phyloP scores from a whole-genome alignment of 2,888 invertebrate genomes.

The Noctua fimbriata region DNA sequence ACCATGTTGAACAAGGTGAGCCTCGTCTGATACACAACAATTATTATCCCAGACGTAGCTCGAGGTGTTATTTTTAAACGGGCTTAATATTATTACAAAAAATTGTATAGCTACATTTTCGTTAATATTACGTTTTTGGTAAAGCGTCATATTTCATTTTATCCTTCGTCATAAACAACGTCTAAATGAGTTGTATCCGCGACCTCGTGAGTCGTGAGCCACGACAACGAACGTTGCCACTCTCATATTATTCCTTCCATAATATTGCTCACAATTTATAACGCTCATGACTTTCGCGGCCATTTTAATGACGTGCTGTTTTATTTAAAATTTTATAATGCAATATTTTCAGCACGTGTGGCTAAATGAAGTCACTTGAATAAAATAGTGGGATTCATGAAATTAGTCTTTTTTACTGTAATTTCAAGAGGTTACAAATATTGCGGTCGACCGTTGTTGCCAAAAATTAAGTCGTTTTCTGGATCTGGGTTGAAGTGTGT shows the following conservation, averaged over 20 bases:
- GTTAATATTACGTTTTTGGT: slow-evolving; percentile 68
- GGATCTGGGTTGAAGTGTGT: slow-evolving; percentile 25
- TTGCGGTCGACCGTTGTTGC: background rate
- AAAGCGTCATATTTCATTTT: slow-evolving; percentile 69
- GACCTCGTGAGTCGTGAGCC: slow-evolving; percentile 38
- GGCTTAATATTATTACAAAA: slow-evolving; percentile 29
- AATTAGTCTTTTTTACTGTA: background rate
- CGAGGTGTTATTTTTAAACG: slow-evolving; percentile 26
- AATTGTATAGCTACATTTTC: slow-evolving; percentile 52
- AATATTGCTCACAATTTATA: slow-evolving; percentile 75
- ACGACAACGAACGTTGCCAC: slow-evolving; percentile 66
- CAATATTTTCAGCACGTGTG: slow-evolving; percentile 9
- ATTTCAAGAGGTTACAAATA: background rate
- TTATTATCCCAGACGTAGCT: slow-evolving; percentile 24
- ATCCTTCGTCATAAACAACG: slow-evolving; percentile 73
- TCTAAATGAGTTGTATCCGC: slow-evolving; percentile 71
- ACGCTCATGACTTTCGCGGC: slow-evolving; percentile 68
- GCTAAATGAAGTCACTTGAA: slow-evolving; percentile 12
- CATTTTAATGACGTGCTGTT: slow-evolving; percentile 72
- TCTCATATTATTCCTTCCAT: slow-evolving; percentile 71
- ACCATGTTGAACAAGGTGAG: slow-evolving; percentile 1
- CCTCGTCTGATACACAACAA: background rate
- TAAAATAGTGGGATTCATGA: slow-evolving; percentile 5
- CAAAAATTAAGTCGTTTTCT: slow-evolving; percentile 19
- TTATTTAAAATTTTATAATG: slow-evolving; percentile 41